These are phyloP conservation scores for Hystrix cristata DNA, from an alignment of 2,113 vertebrate genomes.

Conservation along the genomic window DNA sequence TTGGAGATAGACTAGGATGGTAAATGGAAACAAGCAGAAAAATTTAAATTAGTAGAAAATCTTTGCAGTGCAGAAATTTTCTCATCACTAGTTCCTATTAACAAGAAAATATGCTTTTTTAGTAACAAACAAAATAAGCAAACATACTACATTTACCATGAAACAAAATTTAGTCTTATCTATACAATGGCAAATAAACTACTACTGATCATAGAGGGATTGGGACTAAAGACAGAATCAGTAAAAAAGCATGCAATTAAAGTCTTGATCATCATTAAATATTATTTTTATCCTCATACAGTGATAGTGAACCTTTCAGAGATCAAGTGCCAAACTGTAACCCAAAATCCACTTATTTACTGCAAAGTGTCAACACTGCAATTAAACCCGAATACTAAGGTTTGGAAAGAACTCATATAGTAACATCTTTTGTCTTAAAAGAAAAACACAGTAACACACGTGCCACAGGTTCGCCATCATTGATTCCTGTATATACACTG, in stretches of 20 bases:
- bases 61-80: conserved; percentile 36
- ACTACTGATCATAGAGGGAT: not conserved
- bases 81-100: not conserved
- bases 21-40: not conserved
- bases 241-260: not conserved
- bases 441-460: not conserved
- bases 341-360: not conserved
- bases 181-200: conserved; percentile 46
- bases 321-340: not conserved
- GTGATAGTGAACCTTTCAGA: not conserved
- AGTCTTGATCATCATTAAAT: not conserved
- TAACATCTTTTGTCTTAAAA: not conserved
- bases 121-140: not conserved
- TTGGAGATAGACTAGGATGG: not conserved
- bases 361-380: not conserved
- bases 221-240: not conserved
- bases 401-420: not conserved
- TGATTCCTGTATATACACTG: not conserved
- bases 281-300: not conserved
- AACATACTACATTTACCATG: conserved; percentile 1
- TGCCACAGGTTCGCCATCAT: not conserved
- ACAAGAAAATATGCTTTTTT: conserved; percentile 55
- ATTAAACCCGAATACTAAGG: not conserved
- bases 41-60: not conserved
- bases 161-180: conserved; percentile 32